Evolutionary conservation across 2,113 vertebrate genomes (phyloP).

Genomic region (Scopus umbretta): DNA sequence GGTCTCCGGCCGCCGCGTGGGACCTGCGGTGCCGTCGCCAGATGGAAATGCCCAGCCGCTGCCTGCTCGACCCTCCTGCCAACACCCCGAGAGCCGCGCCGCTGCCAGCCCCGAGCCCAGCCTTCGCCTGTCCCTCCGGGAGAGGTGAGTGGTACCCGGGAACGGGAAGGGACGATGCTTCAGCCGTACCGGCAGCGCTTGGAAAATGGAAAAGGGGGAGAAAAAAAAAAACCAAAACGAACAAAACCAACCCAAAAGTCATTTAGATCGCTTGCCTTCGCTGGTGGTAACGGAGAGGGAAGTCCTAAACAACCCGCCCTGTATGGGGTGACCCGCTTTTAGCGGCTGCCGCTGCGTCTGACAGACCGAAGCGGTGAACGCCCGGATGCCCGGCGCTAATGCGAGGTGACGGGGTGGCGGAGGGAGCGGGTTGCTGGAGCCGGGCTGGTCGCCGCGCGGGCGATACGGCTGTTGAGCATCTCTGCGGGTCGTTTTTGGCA

Average conservation of each 20-base stretch:
- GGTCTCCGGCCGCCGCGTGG: neutral
- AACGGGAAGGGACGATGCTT: rapidly evolving
- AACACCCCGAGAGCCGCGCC: rapidly evolving
- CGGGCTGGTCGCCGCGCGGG: rapidly evolving
- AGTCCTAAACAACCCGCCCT: rapidly evolving
- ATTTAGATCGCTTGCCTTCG: rapidly evolving
- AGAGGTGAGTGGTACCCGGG: neutral
- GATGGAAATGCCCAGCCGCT: neutral
- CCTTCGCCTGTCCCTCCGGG: neutral
- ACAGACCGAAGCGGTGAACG: rapidly evolving
- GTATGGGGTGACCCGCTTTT: neutral
- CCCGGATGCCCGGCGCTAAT: rapidly evolving
- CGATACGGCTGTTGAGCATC: rapidly evolving
- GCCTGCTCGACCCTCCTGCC: neutral
- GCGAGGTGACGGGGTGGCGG: neutral
- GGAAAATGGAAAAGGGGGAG: rapidly evolving
- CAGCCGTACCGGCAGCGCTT: rapidly evolving
- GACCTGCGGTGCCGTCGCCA: neutral
- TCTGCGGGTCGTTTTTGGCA: rapidly evolving
- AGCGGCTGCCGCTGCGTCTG: neutral
- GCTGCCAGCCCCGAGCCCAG: neutral
- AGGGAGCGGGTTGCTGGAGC: neutral
- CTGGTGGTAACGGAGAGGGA: neutral
- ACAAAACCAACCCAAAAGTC: too few relatives aligned
- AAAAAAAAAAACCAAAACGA: too few relatives aligned